A percentile compares a stretch with the other conserved stretches of the same genome.
These are phyloP conservation scores for Rhingia campestris DNA, from an alignment of 2,888 invertebrate species.

Conservation along the genomic window DNA sequence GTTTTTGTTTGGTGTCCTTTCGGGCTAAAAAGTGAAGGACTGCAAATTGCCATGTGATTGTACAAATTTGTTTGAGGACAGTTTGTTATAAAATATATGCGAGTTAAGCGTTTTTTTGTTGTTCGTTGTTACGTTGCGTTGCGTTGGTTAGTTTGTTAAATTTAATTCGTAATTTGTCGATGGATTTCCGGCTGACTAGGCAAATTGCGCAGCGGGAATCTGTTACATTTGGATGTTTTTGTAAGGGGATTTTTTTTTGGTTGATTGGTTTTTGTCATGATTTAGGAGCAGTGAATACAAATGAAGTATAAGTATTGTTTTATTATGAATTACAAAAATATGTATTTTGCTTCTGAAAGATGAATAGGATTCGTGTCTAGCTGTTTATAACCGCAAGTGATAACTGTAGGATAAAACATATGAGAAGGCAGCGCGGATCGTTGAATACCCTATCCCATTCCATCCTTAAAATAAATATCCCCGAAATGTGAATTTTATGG, in stretches of 20 bases:
- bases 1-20: not conserved
- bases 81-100: constrained; percentile 65
- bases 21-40: constrained; percentile 68
- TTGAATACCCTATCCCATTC: no score
- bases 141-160: not conserved
- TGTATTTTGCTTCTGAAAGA: no score
- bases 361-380: no score
- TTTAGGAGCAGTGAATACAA: no score
- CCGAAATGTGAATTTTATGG: no score
- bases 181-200: not conserved
- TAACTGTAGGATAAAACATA: no score
- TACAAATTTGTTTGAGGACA: constrained; percentile 73
- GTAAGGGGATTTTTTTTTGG: not conserved
- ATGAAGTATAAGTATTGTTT: no score
- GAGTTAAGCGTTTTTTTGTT: constrained; percentile 14
- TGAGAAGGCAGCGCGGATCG: no score
- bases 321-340: no score
- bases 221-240: not conserved
- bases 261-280: not conserved
- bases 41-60: constrained; percentile 73
- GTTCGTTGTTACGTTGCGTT: not conserved
- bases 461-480: no score
- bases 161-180: constrained; percentile 49
- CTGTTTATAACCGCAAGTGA: no score
- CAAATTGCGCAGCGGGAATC: not conserved